These are phyloP conservation scores for Parapristionchus giblindavisi DNA, from an alignment of 2,888 invertebrate species.

Conservation along the genomic window DNA sequence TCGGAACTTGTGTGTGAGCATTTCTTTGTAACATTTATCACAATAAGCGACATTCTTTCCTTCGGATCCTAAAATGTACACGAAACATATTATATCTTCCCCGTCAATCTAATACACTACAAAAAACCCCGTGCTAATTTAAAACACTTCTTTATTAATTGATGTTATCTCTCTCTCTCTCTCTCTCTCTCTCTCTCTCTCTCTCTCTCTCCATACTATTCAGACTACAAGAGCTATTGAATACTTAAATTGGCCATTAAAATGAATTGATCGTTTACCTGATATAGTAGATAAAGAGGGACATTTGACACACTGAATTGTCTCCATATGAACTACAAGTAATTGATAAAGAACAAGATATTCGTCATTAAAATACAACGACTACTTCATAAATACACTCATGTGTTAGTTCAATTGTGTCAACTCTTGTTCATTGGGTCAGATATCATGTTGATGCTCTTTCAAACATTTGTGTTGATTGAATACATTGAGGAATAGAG, in stretches of 20 bases:
- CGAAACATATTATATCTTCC: too few relatives aligned
- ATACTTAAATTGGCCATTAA: background rate
- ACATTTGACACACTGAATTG: constrained; percentile 22
- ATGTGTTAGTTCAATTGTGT: background rate
- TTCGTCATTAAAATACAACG: too few relatives aligned
- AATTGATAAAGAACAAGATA: too few relatives aligned
- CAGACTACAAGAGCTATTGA: too few relatives aligned
- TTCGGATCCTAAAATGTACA: constrained; percentile 30
- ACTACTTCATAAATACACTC: too few relatives aligned
- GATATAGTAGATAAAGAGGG: background rate
- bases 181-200: too few relatives aligned
- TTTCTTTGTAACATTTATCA: constrained; percentile 26
- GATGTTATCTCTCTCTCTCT: too few relatives aligned
- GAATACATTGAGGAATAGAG: background rate
- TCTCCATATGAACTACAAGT: too few relatives aligned
- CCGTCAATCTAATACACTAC: background rate
- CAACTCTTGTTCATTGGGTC: constrained; percentile 1
- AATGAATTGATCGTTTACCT: background rate
- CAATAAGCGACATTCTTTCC: constrained; percentile 36
- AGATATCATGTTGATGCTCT: constrained; percentile 19
- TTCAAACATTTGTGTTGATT: constrained; percentile 6
- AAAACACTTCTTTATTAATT: too few relatives aligned
- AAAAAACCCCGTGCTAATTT: too few relatives aligned
- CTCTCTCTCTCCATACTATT: too few relatives aligned
- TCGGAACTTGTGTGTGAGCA: constrained; percentile 38